Conservation (phyloP, 1,140 invertebrate genomes). For the Brachionus plicatilis region DNA sequence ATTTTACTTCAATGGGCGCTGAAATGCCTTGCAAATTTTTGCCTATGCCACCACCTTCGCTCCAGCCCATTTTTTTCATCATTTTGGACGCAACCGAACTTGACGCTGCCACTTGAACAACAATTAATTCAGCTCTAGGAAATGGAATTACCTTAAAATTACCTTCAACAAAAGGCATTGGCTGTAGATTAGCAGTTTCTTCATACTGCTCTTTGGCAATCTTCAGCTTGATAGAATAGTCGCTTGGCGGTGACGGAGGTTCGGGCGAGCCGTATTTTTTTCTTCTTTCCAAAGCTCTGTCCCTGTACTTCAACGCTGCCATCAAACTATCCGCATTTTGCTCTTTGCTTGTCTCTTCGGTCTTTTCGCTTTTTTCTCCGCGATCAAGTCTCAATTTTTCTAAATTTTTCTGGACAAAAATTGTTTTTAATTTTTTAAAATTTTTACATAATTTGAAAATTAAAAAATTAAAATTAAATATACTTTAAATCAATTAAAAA, state of each 20-base stretch:
- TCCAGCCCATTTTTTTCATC: constrained; percentile 98
- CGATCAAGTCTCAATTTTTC: constrained; percentile 23
- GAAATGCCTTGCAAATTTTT: constrained; percentile 86
- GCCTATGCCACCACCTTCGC: constrained; percentile 86
- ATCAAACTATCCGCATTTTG: background rate
- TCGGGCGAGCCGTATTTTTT: constrained; percentile 84
- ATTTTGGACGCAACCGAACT: constrained; percentile 60
- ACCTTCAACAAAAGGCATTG: background rate
- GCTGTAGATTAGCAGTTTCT: background rate
- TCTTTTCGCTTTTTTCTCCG: background rate
- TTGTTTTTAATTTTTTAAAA: too few relatives aligned
- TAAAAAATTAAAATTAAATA: too few relatives aligned
- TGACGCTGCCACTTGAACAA: background rate
- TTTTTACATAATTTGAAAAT: too few relatives aligned
- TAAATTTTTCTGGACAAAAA: background rate
- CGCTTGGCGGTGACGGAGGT: constrained; percentile 59
- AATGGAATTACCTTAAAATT: background rate
- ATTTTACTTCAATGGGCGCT: constrained; percentile 73
- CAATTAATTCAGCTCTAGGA: too few relatives aligned
- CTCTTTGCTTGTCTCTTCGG: background rate
- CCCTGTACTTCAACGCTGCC: constrained; percentile 64
- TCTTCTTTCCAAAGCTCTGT: constrained; percentile 88
- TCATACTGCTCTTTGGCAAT: constrained; percentile 41
- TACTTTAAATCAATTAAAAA: too few relatives aligned
- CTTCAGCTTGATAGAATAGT: constrained; percentile 37